Percentiles rank a stretch among this genome's conserved stretches.
Conservation (phyloP, 2,888 invertebrate genomes). For the Crepidodera aurea region DNA sequence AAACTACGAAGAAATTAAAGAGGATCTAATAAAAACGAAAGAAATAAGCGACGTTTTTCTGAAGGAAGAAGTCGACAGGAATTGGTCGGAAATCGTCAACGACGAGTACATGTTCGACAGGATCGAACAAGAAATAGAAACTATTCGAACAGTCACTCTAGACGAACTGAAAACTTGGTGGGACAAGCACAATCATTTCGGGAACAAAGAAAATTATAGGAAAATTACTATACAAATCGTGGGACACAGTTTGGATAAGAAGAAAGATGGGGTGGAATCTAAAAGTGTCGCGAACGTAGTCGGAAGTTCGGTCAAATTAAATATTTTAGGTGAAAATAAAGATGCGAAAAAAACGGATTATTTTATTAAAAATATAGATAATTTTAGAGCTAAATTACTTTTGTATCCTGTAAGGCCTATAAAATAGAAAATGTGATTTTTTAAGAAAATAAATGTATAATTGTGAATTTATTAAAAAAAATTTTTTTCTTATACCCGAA, state of each 20-base stretch:
- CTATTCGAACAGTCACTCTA: constrained; percentile 64
- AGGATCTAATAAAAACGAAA: constrained; percentile 78
- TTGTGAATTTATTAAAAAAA: no score
- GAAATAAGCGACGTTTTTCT: constrained; percentile 79
- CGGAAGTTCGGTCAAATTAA: background rate
- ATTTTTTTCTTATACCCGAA: no score
- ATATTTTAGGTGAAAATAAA: background rate
- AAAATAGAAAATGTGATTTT: no score
- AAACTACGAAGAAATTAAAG: constrained; percentile 69
- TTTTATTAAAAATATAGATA: constrained; percentile 15
- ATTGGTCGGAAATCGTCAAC: constrained; percentile 81
- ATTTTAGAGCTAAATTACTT: constrained; percentile 3
- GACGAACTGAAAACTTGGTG: constrained; percentile 66
- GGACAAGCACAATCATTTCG: constrained; percentile 63
- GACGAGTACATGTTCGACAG: constrained; percentile 82
- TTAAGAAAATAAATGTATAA: no score
- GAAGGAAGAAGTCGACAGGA: constrained; percentile 76
- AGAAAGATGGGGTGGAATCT: background rate
- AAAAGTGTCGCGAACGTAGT: background rate
- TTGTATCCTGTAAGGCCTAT: constrained; percentile 16
- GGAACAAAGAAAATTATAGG: constrained; percentile 59
- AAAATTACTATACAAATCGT: constrained; percentile 68
- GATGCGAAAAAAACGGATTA: constrained; percentile 3
- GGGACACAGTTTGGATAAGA: constrained; percentile 12
- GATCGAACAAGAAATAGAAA: constrained; percentile 71